These are phyloP conservation scores for Hycleus cichorii DNA, from an alignment of 1,140 invertebrate species.

Conservation along the genomic window DNA sequence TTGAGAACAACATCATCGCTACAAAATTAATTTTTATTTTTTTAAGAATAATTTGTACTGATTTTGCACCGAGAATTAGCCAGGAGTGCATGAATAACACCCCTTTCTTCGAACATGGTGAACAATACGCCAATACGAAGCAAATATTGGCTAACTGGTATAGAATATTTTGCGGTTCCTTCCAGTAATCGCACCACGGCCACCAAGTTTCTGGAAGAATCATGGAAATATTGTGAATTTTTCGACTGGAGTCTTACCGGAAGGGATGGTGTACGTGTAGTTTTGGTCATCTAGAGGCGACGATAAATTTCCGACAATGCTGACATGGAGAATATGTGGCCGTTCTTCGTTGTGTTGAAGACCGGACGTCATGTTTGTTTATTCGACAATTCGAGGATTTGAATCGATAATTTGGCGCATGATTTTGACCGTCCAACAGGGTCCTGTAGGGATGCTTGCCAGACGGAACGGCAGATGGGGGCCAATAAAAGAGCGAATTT, in stretches of 20 bases:
- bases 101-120: constrained; percentile 67
- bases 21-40: constrained; percentile 19
- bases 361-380: constrained; percentile 9
- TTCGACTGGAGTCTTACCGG: constrained; percentile 24
- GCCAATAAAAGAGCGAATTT: too few species aligned
- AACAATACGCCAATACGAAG: constrained; percentile 68
- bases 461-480: too few species aligned
- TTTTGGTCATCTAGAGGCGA: constrained; percentile 33
- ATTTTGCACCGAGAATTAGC: constrained; percentile 59
- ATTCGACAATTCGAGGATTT: too few species aligned
- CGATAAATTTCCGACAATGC: constrained; percentile 28
- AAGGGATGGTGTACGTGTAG: constrained; percentile 35
- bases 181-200: constrained; percentile 60
- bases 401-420: too few species aligned
- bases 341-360: constrained; percentile 33
- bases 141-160: constrained; percentile 66
- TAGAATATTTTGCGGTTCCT: constrained; percentile 59
- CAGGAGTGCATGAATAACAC: constrained; percentile 74
- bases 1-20: constrained; percentile 76
- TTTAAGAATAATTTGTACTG: neutral
- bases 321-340: constrained; percentile 31
- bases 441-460: too few species aligned
- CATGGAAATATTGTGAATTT: neutral
- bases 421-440: too few species aligned
- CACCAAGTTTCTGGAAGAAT: constrained; percentile 46